Percentiles rank a stretch among this genome's conserved stretches.
Evolutionary conservation across 2,113 vertebrate species (phyloP).

Genomic region (Siniperca knerii): DNA sequence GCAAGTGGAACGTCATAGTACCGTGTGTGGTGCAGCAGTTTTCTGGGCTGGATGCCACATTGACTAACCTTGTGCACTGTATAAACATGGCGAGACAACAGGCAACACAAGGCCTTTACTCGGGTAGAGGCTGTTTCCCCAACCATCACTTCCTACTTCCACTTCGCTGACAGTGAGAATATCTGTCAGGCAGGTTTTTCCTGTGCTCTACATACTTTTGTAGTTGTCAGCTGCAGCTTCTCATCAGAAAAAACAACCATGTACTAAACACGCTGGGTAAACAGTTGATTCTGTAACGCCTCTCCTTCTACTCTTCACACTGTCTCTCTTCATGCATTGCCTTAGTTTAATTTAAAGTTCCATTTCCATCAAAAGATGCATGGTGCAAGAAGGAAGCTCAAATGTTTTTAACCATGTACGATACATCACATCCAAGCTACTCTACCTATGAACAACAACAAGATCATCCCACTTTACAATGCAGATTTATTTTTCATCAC

Average conservation of each 20-base stretch:
- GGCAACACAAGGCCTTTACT: slow-evolving; percentile 63
- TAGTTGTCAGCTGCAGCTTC: slow-evolving; percentile 68
- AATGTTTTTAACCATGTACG: slow-evolving; percentile 55
- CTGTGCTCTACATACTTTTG: slow-evolving; percentile 68
- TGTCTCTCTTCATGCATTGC: slow-evolving; percentile 33
- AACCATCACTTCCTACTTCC: slow-evolving; percentile 70
- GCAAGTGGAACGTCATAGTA: slow-evolving; percentile 15
- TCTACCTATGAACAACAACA: slow-evolving; percentile 40
- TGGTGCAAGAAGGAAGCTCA: slow-evolving; percentile 25
- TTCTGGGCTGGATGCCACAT: slow-evolving; percentile 70
- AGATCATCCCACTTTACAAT: slow-evolving; percentile 40
- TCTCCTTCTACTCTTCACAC: slow-evolving; percentile 1
- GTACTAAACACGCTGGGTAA: slow-evolving; percentile 59
- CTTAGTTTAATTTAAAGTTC: slow-evolving; percentile 69
- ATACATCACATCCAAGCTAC: slow-evolving; percentile 40
- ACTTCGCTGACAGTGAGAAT: slow-evolving; percentile 76
- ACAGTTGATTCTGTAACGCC: slow-evolving; percentile 54
- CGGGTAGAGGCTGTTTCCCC: slow-evolving; percentile 70
- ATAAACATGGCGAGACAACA: slow-evolving; percentile 65
- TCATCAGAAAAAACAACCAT: slow-evolving; percentile 65
- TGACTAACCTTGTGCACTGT: slow-evolving; percentile 65
- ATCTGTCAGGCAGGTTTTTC: slow-evolving; percentile 73
- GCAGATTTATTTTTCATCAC: slow-evolving; percentile 51
- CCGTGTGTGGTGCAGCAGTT: slow-evolving; percentile 42
- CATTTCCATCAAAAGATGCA: slow-evolving; percentile 63